phyloP scores from a whole-genome alignment of 2,797 vertebrate genomes.

The Sparidentex hasta region DNA sequence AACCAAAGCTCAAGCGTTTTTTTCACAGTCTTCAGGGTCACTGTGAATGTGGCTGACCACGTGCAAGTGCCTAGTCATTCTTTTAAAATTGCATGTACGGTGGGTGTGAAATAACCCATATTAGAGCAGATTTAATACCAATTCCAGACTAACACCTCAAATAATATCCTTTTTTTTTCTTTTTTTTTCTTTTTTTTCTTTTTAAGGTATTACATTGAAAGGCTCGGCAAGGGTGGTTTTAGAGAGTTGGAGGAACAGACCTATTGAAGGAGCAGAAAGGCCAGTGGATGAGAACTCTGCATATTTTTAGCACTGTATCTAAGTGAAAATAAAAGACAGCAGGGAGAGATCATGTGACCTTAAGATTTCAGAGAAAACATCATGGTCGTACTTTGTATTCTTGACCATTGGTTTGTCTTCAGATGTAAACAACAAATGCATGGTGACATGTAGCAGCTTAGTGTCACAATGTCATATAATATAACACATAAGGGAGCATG shows the following conservation, averaged over 20 bases:
- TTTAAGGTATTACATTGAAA: not conserved
- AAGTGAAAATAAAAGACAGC: not conserved
- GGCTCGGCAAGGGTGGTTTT: not conserved
- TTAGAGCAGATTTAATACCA: not conserved
- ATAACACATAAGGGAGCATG: not conserved
- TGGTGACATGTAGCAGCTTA: not conserved
- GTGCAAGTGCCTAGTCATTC: not conserved
- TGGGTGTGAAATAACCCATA: not conserved
- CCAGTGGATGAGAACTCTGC: not conserved
- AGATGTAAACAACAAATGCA: not conserved
- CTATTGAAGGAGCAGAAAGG: not conserved
- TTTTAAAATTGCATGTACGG: not conserved
- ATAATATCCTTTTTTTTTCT: not conserved
- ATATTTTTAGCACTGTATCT: not conserved
- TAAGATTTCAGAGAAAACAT: slow-evolving; percentile 11
- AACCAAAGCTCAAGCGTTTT: not conserved
- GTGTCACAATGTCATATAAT: not conserved
- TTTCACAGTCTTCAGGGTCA: not conserved
- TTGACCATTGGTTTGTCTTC: not conserved
- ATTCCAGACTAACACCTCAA: not conserved
- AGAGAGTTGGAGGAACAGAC: not conserved
- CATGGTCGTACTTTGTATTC: not conserved
- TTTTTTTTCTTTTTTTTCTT: too few species aligned
- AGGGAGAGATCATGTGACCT: not conserved
- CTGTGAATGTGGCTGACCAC: not conserved